These are phyloP conservation scores for Chiloscyllium punctatum DNA, from an alignment of 2,797 vertebrate genomes.

Conservation along the genomic window DNA sequence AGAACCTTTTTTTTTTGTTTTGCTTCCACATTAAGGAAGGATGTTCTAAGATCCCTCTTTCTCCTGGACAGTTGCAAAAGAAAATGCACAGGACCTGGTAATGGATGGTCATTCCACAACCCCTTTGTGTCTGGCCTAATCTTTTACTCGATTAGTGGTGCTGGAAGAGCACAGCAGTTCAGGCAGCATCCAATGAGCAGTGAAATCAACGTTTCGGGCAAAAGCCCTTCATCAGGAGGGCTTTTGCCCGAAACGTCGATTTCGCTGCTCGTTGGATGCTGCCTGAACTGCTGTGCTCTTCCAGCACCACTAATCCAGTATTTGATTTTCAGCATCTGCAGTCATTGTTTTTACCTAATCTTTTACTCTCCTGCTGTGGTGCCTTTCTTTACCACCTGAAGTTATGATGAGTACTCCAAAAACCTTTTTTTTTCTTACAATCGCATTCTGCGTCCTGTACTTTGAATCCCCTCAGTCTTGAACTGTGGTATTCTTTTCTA, in stretches of 20 bases:
- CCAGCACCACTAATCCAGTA: too few relatives aligned
- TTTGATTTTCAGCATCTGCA: too few relatives aligned
- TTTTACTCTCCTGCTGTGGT: not conserved
- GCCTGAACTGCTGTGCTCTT: too few relatives aligned
- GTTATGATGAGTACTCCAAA: not conserved
- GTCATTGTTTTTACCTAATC: too few relatives aligned
- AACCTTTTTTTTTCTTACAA: not conserved
- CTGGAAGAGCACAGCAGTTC: too few relatives aligned
- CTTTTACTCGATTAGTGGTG: too few relatives aligned
- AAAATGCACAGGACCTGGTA: not conserved
- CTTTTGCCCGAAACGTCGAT: too few relatives aligned
- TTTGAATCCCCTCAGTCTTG: not conserved
- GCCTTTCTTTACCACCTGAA: not conserved
- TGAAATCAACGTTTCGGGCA: too few relatives aligned
- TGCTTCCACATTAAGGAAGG: not conserved
- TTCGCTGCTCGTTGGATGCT: too few relatives aligned
- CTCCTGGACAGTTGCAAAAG: not conserved
- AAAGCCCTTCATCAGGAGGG: too few relatives aligned
- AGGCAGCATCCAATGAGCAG: too few relatives aligned
- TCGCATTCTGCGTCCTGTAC: not conserved
- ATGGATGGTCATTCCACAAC: not conserved
- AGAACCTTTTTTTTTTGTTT: not conserved
- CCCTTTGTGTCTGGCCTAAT: too few relatives aligned
- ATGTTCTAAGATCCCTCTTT: not conserved
- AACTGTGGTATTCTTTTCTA: not conserved